These are phyloP conservation scores for Ceratina australensis DNA, from an alignment of 1,140 invertebrate genomes.

Conservation along the genomic window DNA sequence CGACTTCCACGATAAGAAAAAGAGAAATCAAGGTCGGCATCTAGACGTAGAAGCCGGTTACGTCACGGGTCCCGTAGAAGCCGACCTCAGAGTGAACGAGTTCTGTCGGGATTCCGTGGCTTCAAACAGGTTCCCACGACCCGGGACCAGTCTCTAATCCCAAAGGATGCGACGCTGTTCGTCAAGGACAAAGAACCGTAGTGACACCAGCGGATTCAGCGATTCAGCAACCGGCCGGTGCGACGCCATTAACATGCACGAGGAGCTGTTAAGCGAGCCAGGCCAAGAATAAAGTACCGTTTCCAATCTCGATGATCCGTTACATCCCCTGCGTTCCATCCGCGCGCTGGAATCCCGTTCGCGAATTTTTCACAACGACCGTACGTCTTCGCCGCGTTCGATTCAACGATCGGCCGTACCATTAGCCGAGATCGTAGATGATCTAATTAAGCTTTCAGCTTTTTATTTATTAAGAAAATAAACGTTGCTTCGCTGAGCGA, in stretches of 20 bases:
- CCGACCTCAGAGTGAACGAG: not conserved
- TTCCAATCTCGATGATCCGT: conserved; percentile 69
- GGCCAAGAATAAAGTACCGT: conserved; percentile 63
- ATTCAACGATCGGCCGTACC: too few species aligned
- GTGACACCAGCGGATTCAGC: not conserved
- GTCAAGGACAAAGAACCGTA: conserved; percentile 47
- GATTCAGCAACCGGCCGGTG: not conserved
- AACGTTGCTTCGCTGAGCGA: too few species aligned
- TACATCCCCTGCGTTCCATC: conserved; percentile 61
- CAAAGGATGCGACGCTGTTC: conserved; percentile 11
- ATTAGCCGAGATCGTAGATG: too few species aligned
- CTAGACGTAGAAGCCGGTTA: conserved; percentile 1
- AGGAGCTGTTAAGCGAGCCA: conserved; percentile 27
- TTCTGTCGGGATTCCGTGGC: conserved; percentile 5
- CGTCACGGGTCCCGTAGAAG: conserved; percentile 12
- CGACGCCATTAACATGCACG: conserved; percentile 58
- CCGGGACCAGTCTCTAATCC: conserved; percentile 5
- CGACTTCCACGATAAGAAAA: conserved; percentile 1
- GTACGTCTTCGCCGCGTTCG: conserved; percentile 13
- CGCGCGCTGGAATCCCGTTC: conserved; percentile 38
- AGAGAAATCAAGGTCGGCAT: conserved; percentile 32
- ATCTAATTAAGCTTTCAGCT: too few species aligned
- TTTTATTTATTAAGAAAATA: too few species aligned
- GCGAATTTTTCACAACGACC: not conserved
- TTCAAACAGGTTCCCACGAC: conserved; percentile 14